Percentiles rank a stretch among this genome's conserved stretches.
These are phyloP conservation scores for Bambusicola thoracicus DNA, from an alignment of 2,113 vertebrate genomes.

Conservation along the genomic window DNA sequence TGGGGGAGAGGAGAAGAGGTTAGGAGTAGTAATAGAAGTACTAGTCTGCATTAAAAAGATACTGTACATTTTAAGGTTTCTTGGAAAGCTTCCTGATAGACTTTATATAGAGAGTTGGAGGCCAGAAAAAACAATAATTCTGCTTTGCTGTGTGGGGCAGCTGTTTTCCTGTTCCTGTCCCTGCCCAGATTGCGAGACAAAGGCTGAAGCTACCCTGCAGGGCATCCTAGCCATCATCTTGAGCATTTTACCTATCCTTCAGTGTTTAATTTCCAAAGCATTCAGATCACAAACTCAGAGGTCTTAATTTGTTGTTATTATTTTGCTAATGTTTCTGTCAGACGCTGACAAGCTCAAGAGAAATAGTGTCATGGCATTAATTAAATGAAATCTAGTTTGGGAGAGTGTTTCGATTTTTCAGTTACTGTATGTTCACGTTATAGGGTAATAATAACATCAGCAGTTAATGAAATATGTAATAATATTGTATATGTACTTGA, in stretches of 20 bases:
- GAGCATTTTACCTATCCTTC: background rate
- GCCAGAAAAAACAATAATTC: background rate
- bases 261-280: background rate
- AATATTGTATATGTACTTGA: conserved; percentile 26
- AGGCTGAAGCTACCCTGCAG: background rate
- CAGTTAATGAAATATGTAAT: conserved; percentile 4
- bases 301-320: background rate
- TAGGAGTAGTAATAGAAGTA: background rate
- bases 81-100: background rate
- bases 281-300: background rate
- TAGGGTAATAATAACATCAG: background rate
- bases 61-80: background rate
- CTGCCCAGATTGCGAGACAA: background rate
- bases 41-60: background rate
- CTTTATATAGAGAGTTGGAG: background rate
- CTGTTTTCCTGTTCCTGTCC: background rate
- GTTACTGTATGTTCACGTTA: conserved; percentile 7
- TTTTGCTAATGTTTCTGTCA: background rate
- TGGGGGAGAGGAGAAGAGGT: background rate
- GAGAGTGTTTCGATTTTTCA: background rate
- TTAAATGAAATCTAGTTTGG: conserved; percentile 22
- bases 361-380: conserved; percentile 4
- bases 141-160: background rate
- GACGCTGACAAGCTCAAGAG: background rate
- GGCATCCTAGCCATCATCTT: rapidly evolving